These are phyloP conservation scores for Callipepla squamata DNA, from an alignment of 2,113 vertebrate genomes.

Conservation along the genomic window DNA sequence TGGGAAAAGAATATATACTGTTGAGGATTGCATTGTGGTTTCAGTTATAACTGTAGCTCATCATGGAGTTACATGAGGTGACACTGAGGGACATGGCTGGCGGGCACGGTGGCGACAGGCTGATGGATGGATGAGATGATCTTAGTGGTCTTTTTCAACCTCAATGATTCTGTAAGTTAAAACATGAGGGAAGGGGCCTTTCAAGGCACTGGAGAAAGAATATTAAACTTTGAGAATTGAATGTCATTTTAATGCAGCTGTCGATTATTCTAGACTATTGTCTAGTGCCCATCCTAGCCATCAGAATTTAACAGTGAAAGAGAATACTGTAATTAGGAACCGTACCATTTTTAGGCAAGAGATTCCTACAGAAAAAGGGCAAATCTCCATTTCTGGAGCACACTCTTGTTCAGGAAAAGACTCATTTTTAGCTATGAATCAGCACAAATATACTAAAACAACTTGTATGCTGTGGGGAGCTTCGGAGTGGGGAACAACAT, in stretches of 20 bases:
- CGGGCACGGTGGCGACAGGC: too few relatives aligned
- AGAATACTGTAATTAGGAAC: neutral
- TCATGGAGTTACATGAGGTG: rapidly evolving
- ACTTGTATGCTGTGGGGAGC: neutral
- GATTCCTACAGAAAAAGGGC: neutral
- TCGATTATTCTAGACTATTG: neutral
- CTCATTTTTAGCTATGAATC: neutral
- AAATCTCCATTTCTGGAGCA: neutral
- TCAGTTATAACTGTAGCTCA: neutral
- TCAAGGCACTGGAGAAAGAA: neutral
- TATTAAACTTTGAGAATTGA: neutral
- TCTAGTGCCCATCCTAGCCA: neutral
- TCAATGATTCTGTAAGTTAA: too few relatives aligned
- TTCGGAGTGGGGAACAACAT: neutral
- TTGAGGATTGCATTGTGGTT: neutral
- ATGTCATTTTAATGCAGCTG: neutral
- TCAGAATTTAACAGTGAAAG: neutral
- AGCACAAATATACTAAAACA: neutral
- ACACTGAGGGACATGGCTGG: too few relatives aligned
- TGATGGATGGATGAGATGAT: too few relatives aligned
- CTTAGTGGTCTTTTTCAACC: too few relatives aligned
- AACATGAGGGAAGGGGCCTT: neutral
- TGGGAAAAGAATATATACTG: too few relatives aligned
- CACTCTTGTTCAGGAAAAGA: neutral
- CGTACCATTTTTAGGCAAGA: neutral